A percentile compares a stretch with the other conserved stretches of the same genome.
Evolutionary conservation across 2,797 vertebrate genomes (phyloP).

Genomic region (Myiotriccus ornatus): DNA sequence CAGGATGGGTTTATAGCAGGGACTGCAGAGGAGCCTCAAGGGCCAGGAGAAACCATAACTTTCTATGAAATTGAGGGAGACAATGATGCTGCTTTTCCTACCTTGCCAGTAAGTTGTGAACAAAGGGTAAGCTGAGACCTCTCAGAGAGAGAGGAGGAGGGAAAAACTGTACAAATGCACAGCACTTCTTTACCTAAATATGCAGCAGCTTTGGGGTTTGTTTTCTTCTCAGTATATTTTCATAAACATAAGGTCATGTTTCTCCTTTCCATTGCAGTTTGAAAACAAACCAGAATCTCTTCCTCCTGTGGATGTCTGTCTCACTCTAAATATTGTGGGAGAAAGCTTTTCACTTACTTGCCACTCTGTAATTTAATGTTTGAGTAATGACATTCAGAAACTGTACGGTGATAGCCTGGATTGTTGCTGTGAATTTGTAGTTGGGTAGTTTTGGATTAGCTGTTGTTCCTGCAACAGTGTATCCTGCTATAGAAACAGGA

Average conservation of each 20-base stretch:
- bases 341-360: background rate
- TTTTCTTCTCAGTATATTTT: background rate
- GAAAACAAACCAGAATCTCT: background rate
- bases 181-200: background rate
- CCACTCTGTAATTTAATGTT: background rate
- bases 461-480: background rate
- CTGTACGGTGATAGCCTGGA: background rate
- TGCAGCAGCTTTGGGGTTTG: background rate
- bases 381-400: background rate
- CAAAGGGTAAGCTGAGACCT: background rate
- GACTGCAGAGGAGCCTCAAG: slow-evolving; percentile 73
- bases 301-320: background rate
- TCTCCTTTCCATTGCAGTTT: background rate
- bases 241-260: background rate
- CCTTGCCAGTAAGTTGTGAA: slow-evolving; percentile 78
- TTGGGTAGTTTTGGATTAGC: background rate
- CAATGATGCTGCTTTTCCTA: slow-evolving; percentile 74
- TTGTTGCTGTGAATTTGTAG: background rate
- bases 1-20: slow-evolving; percentile 82
- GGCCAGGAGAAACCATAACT: slow-evolving; percentile 79
- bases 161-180: too few relatives aligned
- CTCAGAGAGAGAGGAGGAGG: background rate
- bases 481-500: background rate
- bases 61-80: slow-evolving; percentile 87
- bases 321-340: background rate